A percentile compares a stretch with the other conserved stretches of the same genome.
phyloP scores from a whole-genome alignment of 30 jellyfish, hydroid and myxozoan genomes.

The Chrysaora quinquecirrha region DNA sequence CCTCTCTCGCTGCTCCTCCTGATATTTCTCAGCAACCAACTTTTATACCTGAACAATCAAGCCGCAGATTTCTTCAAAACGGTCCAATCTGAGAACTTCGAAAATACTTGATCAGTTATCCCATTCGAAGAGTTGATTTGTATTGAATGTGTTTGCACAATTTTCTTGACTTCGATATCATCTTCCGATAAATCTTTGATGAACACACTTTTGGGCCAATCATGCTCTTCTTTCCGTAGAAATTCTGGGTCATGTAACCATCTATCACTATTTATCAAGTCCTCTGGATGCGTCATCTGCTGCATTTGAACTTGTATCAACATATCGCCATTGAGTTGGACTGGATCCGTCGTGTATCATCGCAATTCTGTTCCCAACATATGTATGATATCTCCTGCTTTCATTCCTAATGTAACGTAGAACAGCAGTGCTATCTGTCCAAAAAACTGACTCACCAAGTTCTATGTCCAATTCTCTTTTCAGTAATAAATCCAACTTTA shows the following conservation, averaged over 20 bases:
- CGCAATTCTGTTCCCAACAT: slow-evolving; percentile 41
- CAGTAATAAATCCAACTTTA: slow-evolving; percentile 2
- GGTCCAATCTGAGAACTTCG: slow-evolving; percentile 22
- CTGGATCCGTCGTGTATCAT: slow-evolving; percentile 32
- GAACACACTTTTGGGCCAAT: slow-evolving; percentile 22
- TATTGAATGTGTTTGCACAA: slow-evolving; percentile 20
- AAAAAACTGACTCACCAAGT: slow-evolving; percentile 23
- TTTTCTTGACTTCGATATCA: slow-evolving; percentile 35
- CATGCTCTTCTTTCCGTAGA: slow-evolving; percentile 17
- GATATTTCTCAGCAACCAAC: slow-evolving; percentile 17
- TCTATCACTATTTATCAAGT: slow-evolving; percentile 10
- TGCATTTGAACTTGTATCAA: slow-evolving; percentile 3
- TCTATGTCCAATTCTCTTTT: slow-evolving; percentile 52
- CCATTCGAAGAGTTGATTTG: slow-evolving; percentile 17
- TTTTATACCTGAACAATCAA: slow-evolving; percentile 28
- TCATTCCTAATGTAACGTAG: slow-evolving; percentile 41
- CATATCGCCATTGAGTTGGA: slow-evolving; percentile 35
- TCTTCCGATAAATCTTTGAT: slow-evolving; percentile 24
- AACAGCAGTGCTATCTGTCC: slow-evolving; percentile 75
- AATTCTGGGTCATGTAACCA: slow-evolving; percentile 60
- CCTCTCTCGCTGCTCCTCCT: neutral
- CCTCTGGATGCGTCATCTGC: slow-evolving; percentile 55
- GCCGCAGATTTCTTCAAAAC: slow-evolving; percentile 27
- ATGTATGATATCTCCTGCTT: slow-evolving; percentile 32
- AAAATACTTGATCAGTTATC: slow-evolving; percentile 7